Base-by-base conservation (phyloP, 2,113 vertebrate species). In the Formicarius rufipectus region DNA sequence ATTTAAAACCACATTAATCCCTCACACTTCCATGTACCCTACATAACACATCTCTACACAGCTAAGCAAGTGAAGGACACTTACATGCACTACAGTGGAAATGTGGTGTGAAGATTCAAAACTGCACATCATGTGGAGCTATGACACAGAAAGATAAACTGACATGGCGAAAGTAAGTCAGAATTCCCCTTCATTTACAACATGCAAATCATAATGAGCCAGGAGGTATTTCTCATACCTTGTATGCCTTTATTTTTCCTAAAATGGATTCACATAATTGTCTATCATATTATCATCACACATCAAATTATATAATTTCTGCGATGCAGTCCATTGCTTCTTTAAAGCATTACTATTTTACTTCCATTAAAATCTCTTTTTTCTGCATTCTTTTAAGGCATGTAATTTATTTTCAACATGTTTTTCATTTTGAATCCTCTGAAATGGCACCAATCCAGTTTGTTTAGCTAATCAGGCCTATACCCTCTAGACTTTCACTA, bases 381-480 rank as follows among this genome's bases (percentile, higher is more conserved):
- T 2, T 42, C 2, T 22, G 12, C 69, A 69, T 87, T 85, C 24
- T 60, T 87, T 55, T 42, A 74, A 82, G 60, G 44, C 4, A 0
- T 3, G 9, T 9, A 25, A 88, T 67, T 91, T 87, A 64, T 84
- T 92, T 91, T 62, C 45, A 53, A 37, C 86, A 73, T 55, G 20
- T 22, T 83, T 91, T 86, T 53, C 37, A 76, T 78, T 91, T 82
- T 84, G 31, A 95, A 92, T 86, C 53, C 47, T 63, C 76, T 84
- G 33, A 89, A 94, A 85, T 79, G 28, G 71, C 74, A 91, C 33
- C 0, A 1, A 78, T 82, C 44, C 77, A 87, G 40, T 52, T 49
- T 45, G 56, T 59, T 89, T 62, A 74, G 89, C 49, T 82, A 25
- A 68, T 82, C 58, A 40, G 71, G 56, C 53, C 77, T 68, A 8